A percentile compares a stretch with the other conserved stretches of the same genome.
Evolutionary conservation across 2,113 vertebrate genomes (phyloP).

Genomic region (Lasiurus cinereus): DNA sequence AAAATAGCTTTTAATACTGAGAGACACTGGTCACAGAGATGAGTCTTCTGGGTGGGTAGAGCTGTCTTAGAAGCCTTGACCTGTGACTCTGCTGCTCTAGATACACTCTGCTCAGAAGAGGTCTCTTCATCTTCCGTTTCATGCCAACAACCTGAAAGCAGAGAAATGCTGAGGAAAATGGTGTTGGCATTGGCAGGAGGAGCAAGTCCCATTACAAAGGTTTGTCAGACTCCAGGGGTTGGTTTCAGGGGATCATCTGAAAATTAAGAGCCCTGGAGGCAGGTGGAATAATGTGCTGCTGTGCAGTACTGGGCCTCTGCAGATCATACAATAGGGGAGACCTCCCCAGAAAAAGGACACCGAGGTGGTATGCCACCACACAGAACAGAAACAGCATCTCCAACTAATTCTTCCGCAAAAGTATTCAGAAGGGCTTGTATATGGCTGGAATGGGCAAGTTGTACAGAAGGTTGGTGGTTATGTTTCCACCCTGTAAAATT

Average conservation of each 20-base stretch:
- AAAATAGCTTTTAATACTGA: background rate
- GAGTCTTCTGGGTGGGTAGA: background rate
- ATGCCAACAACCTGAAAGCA: conserved; percentile 40
- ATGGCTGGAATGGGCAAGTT: background rate
- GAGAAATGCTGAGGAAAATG: background rate
- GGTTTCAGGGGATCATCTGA: background rate
- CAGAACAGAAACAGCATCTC: background rate
- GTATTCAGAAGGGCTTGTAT: background rate
- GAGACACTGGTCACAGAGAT: background rate
- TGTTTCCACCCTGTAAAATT: background rate
- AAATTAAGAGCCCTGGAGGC: background rate
- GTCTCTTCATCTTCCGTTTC: background rate
- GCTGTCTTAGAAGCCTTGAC: background rate
- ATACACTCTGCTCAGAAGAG: background rate
- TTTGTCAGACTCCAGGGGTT: background rate
- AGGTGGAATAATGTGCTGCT: background rate
- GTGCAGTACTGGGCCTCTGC: background rate
- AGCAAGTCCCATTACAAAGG: background rate
- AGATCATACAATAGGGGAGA: background rate
- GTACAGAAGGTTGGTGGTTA: background rate
- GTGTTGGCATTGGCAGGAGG: background rate
- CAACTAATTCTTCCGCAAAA: background rate
- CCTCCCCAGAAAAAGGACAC: background rate
- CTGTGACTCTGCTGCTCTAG: background rate
- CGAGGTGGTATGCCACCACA: background rate